phyloP scores from a whole-genome alignment of 2,797 vertebrate species.

The Corythornis leucogaster region DNA sequence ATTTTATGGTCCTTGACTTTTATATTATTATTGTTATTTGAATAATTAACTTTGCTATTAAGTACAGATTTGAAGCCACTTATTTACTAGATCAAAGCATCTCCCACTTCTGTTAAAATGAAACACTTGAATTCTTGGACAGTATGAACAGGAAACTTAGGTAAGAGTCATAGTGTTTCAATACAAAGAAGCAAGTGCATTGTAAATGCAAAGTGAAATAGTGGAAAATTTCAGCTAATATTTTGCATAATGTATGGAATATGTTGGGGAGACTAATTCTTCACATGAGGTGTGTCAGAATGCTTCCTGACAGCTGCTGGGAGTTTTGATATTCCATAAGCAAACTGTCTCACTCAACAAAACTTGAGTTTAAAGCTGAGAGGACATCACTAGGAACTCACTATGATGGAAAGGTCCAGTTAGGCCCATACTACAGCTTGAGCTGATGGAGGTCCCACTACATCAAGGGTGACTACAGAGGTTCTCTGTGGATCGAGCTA shows the following conservation, averaged over 20 bases:
- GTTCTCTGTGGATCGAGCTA: background rate
- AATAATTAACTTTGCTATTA: conserved; percentile 47
- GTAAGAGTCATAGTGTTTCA: conserved; percentile 40
- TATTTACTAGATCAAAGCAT: conserved; percentile 44
- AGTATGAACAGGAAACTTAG: conserved; percentile 10
- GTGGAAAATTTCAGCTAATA: background rate
- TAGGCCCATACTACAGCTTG: rapidly evolving
- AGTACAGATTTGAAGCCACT: conserved; percentile 30
- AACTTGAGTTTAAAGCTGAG: background rate
- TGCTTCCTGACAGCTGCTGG: background rate
- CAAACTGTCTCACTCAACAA: background rate
- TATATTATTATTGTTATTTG: conserved; percentile 35
- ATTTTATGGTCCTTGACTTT: background rate
- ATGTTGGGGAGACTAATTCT: background rate
- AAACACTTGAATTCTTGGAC: conserved; percentile 56
- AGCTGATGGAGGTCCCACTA: background rate
- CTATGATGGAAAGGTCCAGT: background rate
- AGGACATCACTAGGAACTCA: background rate
- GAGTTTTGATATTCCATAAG: background rate
- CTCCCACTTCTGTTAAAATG: conserved; percentile 28
- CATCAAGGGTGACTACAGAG: background rate
- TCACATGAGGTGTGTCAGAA: background rate
- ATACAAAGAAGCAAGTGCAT: background rate
- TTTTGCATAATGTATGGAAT: background rate
- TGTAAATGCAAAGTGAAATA: conserved; percentile 4